Evolutionary conservation across 2,113 vertebrate species (phyloP).

Genomic region (Maylandia zebra): DNA sequence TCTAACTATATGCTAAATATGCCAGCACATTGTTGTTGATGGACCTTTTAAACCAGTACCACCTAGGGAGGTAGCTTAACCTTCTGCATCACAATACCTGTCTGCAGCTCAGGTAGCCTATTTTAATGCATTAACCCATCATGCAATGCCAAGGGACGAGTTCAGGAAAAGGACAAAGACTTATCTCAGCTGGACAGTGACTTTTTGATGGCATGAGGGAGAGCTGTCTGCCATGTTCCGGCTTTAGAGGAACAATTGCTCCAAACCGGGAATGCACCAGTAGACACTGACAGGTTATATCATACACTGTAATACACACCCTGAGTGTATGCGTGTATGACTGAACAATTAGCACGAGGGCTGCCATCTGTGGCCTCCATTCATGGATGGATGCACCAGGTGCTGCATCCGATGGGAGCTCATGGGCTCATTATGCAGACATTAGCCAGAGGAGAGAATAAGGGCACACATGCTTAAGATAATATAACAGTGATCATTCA

Average conservation of each 20-base stretch:
- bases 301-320: neutral
- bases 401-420: constrained; percentile 1
- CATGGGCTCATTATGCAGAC: neutral
- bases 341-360: neutral
- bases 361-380: constrained; percentile 5
- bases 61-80: constrained; percentile 16
- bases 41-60: neutral
- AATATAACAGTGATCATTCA: neutral
- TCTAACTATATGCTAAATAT: neutral
- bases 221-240: neutral
- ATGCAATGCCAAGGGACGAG: constrained; percentile 20
- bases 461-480: neutral
- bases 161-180: constrained; percentile 29
- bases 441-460: constrained; percentile 2
- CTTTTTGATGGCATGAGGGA: neutral
- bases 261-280: neutral
- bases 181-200: constrained; percentile 19
- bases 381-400: neutral
- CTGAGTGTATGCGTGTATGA: neutral
- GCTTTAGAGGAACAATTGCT: neutral
- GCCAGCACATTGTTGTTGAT: neutral
- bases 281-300: neutral
- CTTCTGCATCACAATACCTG: neutral
- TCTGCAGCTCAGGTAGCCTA: constrained; percentile 27
- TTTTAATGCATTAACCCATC: constrained; percentile 6